Conservation (phyloP, 1,140 invertebrate species). For the Magallana angulata region DNA sequence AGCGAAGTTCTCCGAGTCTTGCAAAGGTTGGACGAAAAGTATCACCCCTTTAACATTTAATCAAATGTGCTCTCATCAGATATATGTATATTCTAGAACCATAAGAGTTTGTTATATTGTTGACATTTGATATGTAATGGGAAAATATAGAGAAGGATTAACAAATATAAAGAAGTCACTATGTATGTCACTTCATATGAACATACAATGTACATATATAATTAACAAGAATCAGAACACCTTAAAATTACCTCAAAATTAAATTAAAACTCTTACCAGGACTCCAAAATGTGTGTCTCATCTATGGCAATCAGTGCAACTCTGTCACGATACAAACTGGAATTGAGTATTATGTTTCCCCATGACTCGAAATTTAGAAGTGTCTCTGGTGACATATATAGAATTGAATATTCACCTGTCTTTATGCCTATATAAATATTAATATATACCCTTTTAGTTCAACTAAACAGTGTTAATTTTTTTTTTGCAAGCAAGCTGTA, state of each 20-base stretch:
- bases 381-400: conserved; percentile 35
- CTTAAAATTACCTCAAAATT: too few relatives aligned
- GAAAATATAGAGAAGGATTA: not conserved
- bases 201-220: too few relatives aligned
- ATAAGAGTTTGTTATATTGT: not conserved
- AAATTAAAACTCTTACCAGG: too few relatives aligned
- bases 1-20: conserved; percentile 38
- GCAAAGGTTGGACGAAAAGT: conserved; percentile 42
- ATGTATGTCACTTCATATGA: too few relatives aligned
- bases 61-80: not conserved
- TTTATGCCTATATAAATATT: not conserved
- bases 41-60: conserved; percentile 39
- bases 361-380: too few relatives aligned
- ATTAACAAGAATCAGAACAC: too few relatives aligned
- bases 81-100: not conserved
- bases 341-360: too few relatives aligned
- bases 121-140: not conserved
- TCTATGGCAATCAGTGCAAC: too few relatives aligned
- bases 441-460: not conserved
- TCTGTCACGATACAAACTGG: too few relatives aligned
- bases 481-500: too few relatives aligned
- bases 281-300: too few relatives aligned
- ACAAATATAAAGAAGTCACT: not conserved
- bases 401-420: not conserved
- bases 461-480: too few relatives aligned